Evolutionary conservation across 2,113 vertebrate species (phyloP), one percentile per base, ranked within the genome.

Genomic region (Shinisaurus crocodilurus): DNA sequence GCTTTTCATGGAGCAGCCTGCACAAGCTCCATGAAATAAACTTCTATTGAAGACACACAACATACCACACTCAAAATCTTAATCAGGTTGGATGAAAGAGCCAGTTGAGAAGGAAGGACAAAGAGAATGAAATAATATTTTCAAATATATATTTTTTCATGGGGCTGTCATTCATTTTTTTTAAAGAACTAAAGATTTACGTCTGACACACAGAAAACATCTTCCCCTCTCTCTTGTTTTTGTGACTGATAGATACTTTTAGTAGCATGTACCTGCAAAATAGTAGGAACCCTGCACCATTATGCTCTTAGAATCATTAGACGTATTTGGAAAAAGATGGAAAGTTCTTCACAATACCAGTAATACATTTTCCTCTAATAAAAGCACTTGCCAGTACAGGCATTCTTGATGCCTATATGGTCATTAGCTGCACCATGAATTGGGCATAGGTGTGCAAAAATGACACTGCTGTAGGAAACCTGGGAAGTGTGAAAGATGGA

Each of bases 1-100:
- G 94, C 95, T 95, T 96, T 95, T 96, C 93, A 95, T 93, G 93
- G 67, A 93, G 92, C 90, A 92, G 89, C 92, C 92, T 94, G 93
- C 95, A 95, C 94, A 96, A 91, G 37, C 85, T 91, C 90, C 89
- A 89, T 90, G 94, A 95, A 96, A 92, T 91, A 95, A 48, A 96
- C 92, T 92, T 89, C 90, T 65, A 80, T 92, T 50, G 0, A 90
- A 88, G 90, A 90, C 34, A 94, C 32, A 88, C 92, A 90, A 94
- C 70, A 91, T 93, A 94, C 93, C 94, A 77, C 89, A 93, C 92
- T 91, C 86, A 87, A 94, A 91, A 94, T 92, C 90, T 91, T 94
- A 92, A 95, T 95, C 93, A 92, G 88, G 2, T 91, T 82, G 91
- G 87, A 90, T 94, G 29, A 93, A 95, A 74, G 7, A 70, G 8